Evolutionary conservation across 2,113 vertebrate genomes (phyloP).

Genomic region (Mustela nigripes): DNA sequence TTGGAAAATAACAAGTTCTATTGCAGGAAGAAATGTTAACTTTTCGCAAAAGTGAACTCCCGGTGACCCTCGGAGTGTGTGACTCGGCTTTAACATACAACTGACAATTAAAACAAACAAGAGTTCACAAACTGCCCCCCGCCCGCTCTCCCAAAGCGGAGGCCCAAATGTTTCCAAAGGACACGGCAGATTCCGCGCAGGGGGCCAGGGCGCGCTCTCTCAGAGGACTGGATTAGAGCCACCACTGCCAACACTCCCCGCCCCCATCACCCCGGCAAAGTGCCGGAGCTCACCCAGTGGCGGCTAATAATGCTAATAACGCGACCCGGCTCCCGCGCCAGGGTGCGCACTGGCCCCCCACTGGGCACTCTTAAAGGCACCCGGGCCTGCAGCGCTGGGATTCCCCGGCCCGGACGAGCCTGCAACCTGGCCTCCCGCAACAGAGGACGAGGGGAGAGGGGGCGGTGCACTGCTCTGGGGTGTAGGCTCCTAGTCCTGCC

Average conservation of each 20-base stretch:
- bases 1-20: constrained; percentile 64
- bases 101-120: constrained; percentile 90
- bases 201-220: constrained; percentile 4
- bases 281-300: constrained; percentile 71
- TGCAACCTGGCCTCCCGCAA: neutral
- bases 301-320: constrained; percentile 81
- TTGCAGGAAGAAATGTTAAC: constrained; percentile 58
- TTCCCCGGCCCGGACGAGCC: neutral
- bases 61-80: constrained; percentile 86
- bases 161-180: constrained; percentile 82
- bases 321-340: constrained; percentile 56
- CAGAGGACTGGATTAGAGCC: constrained; percentile 26
- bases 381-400: constrained; percentile 72
- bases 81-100: constrained; percentile 87
- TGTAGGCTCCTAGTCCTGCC: neutral
- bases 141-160: constrained; percentile 78
- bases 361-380: constrained; percentile 88
- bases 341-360: constrained; percentile 85
- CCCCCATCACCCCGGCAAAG: constrained; percentile 82
- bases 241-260: constrained; percentile 69
- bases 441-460: neutral
- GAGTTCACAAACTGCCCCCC: constrained; percentile 84
- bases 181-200: constrained; percentile 55
- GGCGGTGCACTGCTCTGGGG: neutral
- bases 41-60: constrained; percentile 87